Evolutionary conservation across 2,113 vertebrate genomes (phyloP), one percentile per base, ranked within the genome.

Genomic region (Apus apus): DNA sequence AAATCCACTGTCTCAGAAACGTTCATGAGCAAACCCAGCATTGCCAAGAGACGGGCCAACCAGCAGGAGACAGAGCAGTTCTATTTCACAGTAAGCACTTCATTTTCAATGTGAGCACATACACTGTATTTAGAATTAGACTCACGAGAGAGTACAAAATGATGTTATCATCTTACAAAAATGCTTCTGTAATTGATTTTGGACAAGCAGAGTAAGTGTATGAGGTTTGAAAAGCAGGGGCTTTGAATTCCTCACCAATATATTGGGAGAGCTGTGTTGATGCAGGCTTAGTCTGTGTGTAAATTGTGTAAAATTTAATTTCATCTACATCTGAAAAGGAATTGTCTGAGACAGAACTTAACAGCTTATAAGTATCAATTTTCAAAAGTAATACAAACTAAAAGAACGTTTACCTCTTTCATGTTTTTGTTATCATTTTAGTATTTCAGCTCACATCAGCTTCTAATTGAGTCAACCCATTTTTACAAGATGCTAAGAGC

Each of bases 41-140:
- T 99, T 36, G 99, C 99, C 94, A 99, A 99, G 97, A 98, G 99
- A 30, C 96, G 99, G 53, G 99, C 99, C 94, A 99, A 99, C 96
- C 99, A 99, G 97, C 99, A 99, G 96, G 99, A 99, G 98, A 99
- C 99, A 0, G 99, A 99, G 97, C 99, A 99, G 98, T 99, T 99
- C 97, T 99, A 99, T 96, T 99, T 99, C 97, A 99, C 99, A 80
- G 99, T 99, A 95, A 97, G 98, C 80, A 64, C 17, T 20, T 62
- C 12, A 8, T 30, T 34, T 51, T 0, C 6, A 21, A 36, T 6
- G 4, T 3, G 4, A 67, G 56, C 84, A 58, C 3, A 0, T 20
- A 8, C 3, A 32, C 8, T 9, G n/a, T 75, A 15, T 16, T 89
- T 53, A 34, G 43, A 67, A 36, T 67, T 71, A 6, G 1, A 8